These are phyloP conservation scores for Mycalesis mineus DNA, from an alignment of 2,888 invertebrate species.

Conservation along the genomic window DNA sequence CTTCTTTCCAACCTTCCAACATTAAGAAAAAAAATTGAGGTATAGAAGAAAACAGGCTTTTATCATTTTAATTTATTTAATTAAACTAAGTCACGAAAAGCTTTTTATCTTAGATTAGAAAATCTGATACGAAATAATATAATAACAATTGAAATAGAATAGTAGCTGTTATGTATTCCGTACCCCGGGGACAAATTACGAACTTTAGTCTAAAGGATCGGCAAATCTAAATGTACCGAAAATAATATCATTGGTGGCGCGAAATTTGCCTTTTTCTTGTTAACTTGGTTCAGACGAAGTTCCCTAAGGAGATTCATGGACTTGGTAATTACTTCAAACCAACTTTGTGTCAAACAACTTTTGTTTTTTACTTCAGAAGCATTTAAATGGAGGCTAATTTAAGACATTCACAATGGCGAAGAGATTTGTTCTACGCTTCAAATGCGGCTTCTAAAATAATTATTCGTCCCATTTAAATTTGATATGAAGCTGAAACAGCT, in stretches of 20 bases:
- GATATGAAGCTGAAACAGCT: no score
- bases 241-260: not conserved
- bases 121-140: no score
- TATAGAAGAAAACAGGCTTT: no score
- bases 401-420: not conserved
- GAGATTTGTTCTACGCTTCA: no score
- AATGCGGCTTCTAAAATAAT: no score
- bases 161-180: not conserved
- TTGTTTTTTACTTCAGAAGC: not conserved
- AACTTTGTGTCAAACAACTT: slow-evolving; percentile 4
- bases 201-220: not conserved
- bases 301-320: slow-evolving; percentile 15
- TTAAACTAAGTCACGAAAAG: no score
- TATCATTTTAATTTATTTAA: no score
- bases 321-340: slow-evolving; percentile 14
- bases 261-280: not conserved
- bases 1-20: no score
- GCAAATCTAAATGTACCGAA: not conserved
- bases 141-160: not conserved
- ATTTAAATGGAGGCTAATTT: not conserved
- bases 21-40: no score
- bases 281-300: slow-evolving; percentile 2
- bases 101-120: no score
- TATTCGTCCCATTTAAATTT: no score
- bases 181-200: no score